phyloP scores from a whole-genome alignment of 2,797 vertebrate genomes.

The Mus caroli region DNA sequence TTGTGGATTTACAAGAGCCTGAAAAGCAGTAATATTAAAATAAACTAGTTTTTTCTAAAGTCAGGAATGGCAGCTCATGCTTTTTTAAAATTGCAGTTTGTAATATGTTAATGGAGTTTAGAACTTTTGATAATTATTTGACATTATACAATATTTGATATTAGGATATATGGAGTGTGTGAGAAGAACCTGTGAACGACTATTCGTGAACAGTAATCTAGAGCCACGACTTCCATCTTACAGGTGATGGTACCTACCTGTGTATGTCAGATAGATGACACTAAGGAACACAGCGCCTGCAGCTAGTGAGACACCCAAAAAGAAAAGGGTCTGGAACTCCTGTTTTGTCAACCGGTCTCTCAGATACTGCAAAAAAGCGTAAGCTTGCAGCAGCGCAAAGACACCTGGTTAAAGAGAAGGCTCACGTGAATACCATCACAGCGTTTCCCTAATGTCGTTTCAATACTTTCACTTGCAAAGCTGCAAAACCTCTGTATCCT shows the following conservation, averaged over 20 bases:
- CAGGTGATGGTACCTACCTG: constrained; percentile 91
- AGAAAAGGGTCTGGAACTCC: constrained; percentile 99
- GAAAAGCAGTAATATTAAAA: constrained; percentile 54
- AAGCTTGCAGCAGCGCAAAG: constrained; percentile 97
- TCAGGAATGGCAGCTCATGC: not conserved
- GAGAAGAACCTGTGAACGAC: not conserved
- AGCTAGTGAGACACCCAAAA: constrained; percentile 97
- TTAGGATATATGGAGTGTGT: not conserved
- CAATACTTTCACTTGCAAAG: constrained; percentile 6
- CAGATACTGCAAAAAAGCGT: constrained; percentile 98
- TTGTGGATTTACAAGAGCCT: constrained; percentile 26
- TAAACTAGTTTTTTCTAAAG: not conserved
- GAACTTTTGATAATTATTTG: constrained; percentile 20
- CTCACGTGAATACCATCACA: constrained; percentile 19
- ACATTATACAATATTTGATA: constrained; percentile 27
- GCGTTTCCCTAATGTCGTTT: not conserved
- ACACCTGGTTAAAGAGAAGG: constrained; percentile 90
- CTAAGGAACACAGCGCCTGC: constrained; percentile 97
- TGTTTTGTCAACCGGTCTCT: constrained; percentile 98
- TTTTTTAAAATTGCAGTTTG: not conserved
- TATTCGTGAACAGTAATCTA: constrained; percentile 15
- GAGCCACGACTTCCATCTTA: constrained; percentile 54
- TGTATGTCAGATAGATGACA: constrained; percentile 99
- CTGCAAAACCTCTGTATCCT: not conserved
- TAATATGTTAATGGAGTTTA: constrained; percentile 46